Evolutionary conservation across 2,888 invertebrate genomes (phyloP), one percentile per base, ranked within the genome.

Genomic region (Nysson spinosus): DNA sequence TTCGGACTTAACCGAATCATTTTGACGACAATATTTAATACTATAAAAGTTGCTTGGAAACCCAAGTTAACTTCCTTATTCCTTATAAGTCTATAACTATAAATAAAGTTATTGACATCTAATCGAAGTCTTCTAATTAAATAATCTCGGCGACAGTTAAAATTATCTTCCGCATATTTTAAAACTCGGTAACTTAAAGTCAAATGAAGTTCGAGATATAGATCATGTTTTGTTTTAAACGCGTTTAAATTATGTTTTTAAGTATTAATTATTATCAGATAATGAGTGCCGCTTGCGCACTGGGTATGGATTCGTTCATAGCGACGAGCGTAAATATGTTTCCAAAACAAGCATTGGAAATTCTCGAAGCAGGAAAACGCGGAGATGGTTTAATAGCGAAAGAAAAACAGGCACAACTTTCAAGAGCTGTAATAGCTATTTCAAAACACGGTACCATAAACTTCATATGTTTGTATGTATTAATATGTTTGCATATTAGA

Each of bases 261-360:
- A 7, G 2, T 37, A 12, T 20, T 12, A 20, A 19, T 26, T 9
- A 5, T 87, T 86, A 42, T 78, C n/a, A 93, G 93, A 86, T 94
- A 17, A 83, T 94, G 56, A 90, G 91, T 0, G 92, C 92, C 30
- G 94, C 92, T 0, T 90, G 91, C 14, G 87, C 91, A 0, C 82
- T 93, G 3, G 95, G 94, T 32, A 92, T 94, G 75, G 91, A 91
- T 77, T 94, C 94, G 2, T 90, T 91, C 24, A 94, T 95, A 67
- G 91, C 93, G 30, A 93, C 94, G 0, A 89, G 92, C 1, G 89
- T 91, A 61, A 95, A 93, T 81, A 87, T 94, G 68, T 89, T 91
- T 77, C 93, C 93, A 0, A 87, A 89, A 67, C 80, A 90, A 16
- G 90, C 90, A 7, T 84, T 89, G 5, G 86, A 90, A 44, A 92